Conservation (phyloP, 2,113 vertebrate genomes). For the Chamaea fasciata region DNA sequence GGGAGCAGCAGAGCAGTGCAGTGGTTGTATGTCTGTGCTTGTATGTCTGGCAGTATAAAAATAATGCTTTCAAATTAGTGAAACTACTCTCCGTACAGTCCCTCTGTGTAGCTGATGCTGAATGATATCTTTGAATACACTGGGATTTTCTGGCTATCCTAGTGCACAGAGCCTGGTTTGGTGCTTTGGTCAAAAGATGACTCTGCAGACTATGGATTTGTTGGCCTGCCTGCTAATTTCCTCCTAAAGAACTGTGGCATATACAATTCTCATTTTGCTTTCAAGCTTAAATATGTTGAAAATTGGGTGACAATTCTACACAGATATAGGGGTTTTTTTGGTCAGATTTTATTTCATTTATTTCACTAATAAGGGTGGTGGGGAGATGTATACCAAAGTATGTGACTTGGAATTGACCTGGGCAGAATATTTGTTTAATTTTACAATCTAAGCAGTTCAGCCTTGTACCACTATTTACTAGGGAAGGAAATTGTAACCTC, state of each 20-base stretch:
- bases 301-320: background rate
- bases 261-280: background rate
- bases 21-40: background rate
- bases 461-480: background rate
- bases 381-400: background rate
- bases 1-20: background rate
- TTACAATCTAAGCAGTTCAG: background rate
- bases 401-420: background rate
- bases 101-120: background rate
- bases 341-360: background rate
- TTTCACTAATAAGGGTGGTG: background rate
- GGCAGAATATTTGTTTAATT: background rate
- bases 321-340: background rate
- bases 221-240: fast-evolving
- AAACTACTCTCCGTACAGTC: background rate
- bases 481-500: background rate
- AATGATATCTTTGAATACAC: background rate
- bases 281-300: background rate
- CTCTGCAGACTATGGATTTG: background rate
- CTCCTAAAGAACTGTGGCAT: fast-evolving
- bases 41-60: background rate
- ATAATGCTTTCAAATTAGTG: background rate
- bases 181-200: background rate
- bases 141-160: background rate
- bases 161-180: background rate